Base-by-base conservation (phyloP, 2,888 invertebrate genomes). In the Crepidodera aurea region DNA sequence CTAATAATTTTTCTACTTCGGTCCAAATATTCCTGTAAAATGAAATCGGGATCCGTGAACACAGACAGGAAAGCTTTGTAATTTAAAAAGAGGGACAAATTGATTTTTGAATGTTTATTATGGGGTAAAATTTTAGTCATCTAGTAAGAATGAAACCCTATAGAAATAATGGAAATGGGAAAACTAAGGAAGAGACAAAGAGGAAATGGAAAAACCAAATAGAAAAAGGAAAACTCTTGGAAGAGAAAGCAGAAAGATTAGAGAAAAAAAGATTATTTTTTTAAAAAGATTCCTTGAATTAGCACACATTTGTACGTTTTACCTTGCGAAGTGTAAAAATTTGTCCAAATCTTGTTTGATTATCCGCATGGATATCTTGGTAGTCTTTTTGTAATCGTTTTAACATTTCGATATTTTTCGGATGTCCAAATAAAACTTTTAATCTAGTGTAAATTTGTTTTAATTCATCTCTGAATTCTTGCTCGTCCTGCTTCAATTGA, bases 361-460 rank as follows among this genome's bases (percentile, higher is more conserved):
- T 55, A 2, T 67, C 46, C 34, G 66, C 46, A 12, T 32, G 53
- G 60, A 75, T 69, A 60, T 72, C 69, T 10, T 65, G 39, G 19
- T 65, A 66, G 40, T 71, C 67, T 8, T 53, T 40, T 59, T 73
- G 56, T n/a, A 79, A 51, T n/a, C 71, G 61, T 10, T 68, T 64
- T 44, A 79, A 59, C 34, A 75, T 61, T 16, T 55, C 22, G 44
- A 60, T 67, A 50, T 77, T 78, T 1, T 69, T 72, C 1, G 75
- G 75, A 68, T 76, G 75, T 15, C 79, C 79, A 62, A 75, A 69
- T 22, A 77, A 58, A 1, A 76, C 70, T 61, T 75, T 78, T 42
- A 79, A 60, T 66, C 75, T 74, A 4, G 67, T 65, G 32, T 73
- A 70, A 19, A 76, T 62, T 18, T 62, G 15, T 67, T 55, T 48